Conservation (phyloP, 2,888 invertebrate genomes). For the Brassicogethes aeneus region DNA sequence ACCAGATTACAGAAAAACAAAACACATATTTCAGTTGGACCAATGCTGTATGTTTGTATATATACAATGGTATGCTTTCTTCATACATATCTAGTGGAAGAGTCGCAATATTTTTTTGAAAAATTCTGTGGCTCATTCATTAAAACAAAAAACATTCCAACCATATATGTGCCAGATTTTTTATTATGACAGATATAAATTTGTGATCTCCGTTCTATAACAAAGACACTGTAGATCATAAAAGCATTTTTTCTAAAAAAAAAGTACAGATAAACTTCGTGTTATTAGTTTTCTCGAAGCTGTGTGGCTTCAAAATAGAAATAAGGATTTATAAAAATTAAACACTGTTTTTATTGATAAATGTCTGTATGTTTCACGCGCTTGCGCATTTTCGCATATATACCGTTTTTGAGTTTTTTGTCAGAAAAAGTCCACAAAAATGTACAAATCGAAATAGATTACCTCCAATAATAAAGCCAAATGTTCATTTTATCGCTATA, state of each 20-base stretch:
- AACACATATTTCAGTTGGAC: slow-evolving; percentile 39
- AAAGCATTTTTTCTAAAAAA: slow-evolving; percentile 26
- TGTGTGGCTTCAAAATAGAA: slow-evolving; percentile 28
- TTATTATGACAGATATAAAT: slow-evolving; percentile 40
- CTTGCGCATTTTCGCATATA: slow-evolving; percentile 25
- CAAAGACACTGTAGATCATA: slow-evolving; percentile 18
- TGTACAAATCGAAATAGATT: background rate
- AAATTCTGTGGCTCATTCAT: slow-evolving; percentile 4
- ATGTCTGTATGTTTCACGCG: slow-evolving; percentile 43
- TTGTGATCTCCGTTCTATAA: slow-evolving; percentile 23
- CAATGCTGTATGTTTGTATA: slow-evolving; percentile 35
- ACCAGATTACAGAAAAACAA: slow-evolving; percentile 38
- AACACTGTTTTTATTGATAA: slow-evolving; percentile 37
- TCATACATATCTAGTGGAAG: slow-evolving; percentile 32
- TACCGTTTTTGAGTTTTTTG: slow-evolving; percentile 10
- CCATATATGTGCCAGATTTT: slow-evolving; percentile 57
- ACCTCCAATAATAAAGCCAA: too few relatives aligned
- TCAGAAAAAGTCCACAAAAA: background rate
- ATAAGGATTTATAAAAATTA: slow-evolving; percentile 33
- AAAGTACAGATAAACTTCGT: slow-evolving; percentile 14
- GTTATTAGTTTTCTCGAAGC: slow-evolving; percentile 20
- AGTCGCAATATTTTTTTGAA: slow-evolving; percentile 4
- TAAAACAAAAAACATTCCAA: slow-evolving; percentile 48
- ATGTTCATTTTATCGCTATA: too few relatives aligned
- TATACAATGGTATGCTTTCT: slow-evolving; percentile 34